These are phyloP conservation scores for Nomada fabriciana DNA, from an alignment of 2,888 invertebrate species.

Conservation along the genomic window DNA sequence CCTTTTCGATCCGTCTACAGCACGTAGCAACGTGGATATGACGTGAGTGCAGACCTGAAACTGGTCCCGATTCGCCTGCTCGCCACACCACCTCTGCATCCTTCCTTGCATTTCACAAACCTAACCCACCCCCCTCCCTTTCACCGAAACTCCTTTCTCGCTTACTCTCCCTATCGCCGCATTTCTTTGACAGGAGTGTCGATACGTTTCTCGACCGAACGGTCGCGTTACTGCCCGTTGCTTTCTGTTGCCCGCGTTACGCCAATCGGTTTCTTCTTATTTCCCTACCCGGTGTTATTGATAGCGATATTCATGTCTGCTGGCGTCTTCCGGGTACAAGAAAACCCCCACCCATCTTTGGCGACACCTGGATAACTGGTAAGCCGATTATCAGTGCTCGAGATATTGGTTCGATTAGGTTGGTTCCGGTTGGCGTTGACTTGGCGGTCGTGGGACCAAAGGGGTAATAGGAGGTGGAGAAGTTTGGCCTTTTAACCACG, in stretches of 20 bases:
- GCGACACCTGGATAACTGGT: not conserved
- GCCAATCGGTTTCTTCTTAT: constrained; percentile 10
- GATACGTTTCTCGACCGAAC: constrained; percentile 9
- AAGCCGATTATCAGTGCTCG: not conserved
- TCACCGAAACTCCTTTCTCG: constrained; percentile 76
- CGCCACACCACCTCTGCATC: constrained; percentile 77
- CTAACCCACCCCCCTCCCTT: constrained; percentile 65
- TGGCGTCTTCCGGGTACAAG: constrained; percentile 24
- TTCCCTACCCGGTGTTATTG: constrained; percentile 10
- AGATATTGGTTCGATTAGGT: too few relatives aligned
- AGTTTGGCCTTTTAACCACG: too few relatives aligned
- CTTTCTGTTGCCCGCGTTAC: constrained; percentile 35
- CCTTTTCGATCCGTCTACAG: constrained; percentile 50
- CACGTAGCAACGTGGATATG: constrained; percentile 72
- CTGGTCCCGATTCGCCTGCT: constrained; percentile 80
- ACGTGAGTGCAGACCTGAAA: constrained; percentile 74
- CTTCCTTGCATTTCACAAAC: constrained; percentile 78
- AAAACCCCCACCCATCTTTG: not conserved
- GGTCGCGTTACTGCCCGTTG: not conserved
- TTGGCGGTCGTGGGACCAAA: not conserved
- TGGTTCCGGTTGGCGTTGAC: not conserved
- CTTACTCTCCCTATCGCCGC: constrained; percentile 50
- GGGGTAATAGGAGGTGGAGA: not conserved
- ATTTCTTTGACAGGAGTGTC: constrained; percentile 45
- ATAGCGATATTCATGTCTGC: constrained; percentile 19